Conservation (phyloP, 2,888 invertebrate species). For the Ichneumoninae sp. region DNA sequence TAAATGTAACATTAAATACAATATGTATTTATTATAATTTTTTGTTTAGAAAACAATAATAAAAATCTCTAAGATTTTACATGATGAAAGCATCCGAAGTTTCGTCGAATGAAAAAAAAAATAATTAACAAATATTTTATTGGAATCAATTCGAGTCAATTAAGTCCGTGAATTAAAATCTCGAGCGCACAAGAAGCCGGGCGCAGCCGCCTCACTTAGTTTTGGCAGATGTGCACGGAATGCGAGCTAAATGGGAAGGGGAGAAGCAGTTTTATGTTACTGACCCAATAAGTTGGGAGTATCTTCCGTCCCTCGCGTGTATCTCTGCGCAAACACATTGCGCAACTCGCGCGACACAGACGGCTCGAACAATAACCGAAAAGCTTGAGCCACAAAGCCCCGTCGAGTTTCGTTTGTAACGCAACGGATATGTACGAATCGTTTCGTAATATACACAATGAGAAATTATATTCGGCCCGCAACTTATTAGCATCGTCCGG, state of each 20-base stretch:
- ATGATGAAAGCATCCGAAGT: background rate
- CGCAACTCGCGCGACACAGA: constrained; percentile 13
- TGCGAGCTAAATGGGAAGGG: constrained; percentile 10
- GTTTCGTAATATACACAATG: constrained; percentile 47
- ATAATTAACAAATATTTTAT: background rate
- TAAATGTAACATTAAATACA: background rate
- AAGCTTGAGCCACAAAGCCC: constrained; percentile 2
- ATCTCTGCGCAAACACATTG: constrained; percentile 18
- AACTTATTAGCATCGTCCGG: constrained; percentile 42
- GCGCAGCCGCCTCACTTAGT: constrained; percentile 7
- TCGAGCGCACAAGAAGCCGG: background rate
- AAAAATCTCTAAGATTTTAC: background rate
- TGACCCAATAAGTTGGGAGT: constrained; percentile 61
- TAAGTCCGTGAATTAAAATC: background rate
- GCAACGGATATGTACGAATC: background rate
- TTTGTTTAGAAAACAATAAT: no score
- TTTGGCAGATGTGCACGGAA: constrained; percentile 54
- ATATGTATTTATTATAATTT: background rate
- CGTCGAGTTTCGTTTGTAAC: constrained; percentile 21
- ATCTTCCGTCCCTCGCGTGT: constrained; percentile 13
- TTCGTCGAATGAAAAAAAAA: background rate
- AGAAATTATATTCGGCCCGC: constrained; percentile 25
- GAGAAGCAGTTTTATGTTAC: constrained; percentile 50
- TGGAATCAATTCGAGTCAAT: constrained; percentile 3
- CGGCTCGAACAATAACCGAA: constrained; percentile 14